Evolutionary conservation across 1,140 invertebrate genomes (phyloP).

Genomic region (Neodiprion virginianus): DNA sequence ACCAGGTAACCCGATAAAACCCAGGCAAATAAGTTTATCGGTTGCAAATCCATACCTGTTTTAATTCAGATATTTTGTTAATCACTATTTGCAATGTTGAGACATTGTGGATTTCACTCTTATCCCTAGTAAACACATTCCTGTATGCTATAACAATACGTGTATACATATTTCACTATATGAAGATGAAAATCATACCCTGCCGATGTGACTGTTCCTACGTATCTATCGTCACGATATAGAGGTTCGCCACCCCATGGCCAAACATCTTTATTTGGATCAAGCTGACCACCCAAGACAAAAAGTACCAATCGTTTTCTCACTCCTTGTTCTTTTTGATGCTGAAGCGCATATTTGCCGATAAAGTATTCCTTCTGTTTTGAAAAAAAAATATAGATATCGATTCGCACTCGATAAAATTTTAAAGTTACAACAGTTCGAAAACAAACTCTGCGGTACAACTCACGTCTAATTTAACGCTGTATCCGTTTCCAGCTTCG

Average conservation of each 20-base stretch:
- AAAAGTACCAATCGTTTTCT: conserved; percentile 75
- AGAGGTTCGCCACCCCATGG: conserved; percentile 84
- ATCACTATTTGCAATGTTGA: neutral
- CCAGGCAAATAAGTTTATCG: conserved; percentile 70
- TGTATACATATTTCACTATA: neutral
- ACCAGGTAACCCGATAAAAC: conserved; percentile 67
- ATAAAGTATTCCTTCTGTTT: conserved; percentile 73
- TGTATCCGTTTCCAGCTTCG: conserved; percentile 77
- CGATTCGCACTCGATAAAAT: conserved; percentile 21
- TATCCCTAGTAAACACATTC: no score
- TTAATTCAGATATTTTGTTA: conserved; percentile 23
- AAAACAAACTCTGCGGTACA: conserved; percentile 9
- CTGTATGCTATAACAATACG: no score
- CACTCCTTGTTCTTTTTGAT: conserved; percentile 75
- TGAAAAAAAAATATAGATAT: conserved; percentile 10
- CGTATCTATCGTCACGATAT: conserved; percentile 72
- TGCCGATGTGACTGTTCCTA: conserved; percentile 80
- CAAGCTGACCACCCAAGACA: conserved; percentile 75
- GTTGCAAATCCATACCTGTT: conserved; percentile 71
- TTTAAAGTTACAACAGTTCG: neutral
- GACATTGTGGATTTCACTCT: neutral
- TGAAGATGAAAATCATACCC: conserved; percentile 60
- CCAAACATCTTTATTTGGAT: conserved; percentile 78
- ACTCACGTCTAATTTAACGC: conserved; percentile 72
- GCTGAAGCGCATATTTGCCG: conserved; percentile 74